Conservation (phyloP, 2,113 vertebrate genomes). For the Pachyramphus minor region DNA sequence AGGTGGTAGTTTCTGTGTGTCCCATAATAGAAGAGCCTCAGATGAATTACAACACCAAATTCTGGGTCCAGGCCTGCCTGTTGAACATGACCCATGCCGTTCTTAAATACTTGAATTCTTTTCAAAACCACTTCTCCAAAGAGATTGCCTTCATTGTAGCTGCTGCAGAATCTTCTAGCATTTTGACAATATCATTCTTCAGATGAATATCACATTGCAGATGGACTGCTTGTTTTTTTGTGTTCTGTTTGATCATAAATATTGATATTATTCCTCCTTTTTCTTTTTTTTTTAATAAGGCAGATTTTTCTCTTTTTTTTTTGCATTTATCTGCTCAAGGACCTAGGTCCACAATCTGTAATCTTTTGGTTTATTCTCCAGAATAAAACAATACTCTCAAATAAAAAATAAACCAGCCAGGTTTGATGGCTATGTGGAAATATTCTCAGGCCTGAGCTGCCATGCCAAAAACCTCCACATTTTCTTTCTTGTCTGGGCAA, state of each 20-base stretch:
- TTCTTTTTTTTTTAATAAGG: not conserved
- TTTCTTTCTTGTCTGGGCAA: constrained; percentile 2
- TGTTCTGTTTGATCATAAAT: not conserved
- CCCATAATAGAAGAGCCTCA: not conserved
- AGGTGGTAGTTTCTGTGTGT: not conserved
- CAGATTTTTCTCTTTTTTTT: not conserved
- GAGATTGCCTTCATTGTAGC: not conserved
- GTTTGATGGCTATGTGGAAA: not conserved
- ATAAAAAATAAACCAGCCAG: not conserved
- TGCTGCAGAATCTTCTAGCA: not conserved
- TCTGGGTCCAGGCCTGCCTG: not conserved
- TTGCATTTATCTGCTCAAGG: not conserved
- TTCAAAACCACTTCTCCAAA: constrained; percentile 36
- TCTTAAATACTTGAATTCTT: constrained; percentile 9
- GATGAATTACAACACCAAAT: not conserved
- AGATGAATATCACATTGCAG: not conserved
- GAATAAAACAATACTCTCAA: not conserved
- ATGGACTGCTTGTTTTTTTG: not conserved
- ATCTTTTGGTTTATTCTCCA: not conserved
- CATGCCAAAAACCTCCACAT: constrained; percentile 35
- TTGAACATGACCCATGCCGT: not conserved
- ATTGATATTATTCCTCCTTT: not conserved
- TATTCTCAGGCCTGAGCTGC: not conserved
- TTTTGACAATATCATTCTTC: constrained; percentile 1
- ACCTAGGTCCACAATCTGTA: not conserved